Evolutionary conservation across 37 sponge, comb jelly and placozoan species (phyloP).

Genomic region (Aplysina aerophoba): DNA sequence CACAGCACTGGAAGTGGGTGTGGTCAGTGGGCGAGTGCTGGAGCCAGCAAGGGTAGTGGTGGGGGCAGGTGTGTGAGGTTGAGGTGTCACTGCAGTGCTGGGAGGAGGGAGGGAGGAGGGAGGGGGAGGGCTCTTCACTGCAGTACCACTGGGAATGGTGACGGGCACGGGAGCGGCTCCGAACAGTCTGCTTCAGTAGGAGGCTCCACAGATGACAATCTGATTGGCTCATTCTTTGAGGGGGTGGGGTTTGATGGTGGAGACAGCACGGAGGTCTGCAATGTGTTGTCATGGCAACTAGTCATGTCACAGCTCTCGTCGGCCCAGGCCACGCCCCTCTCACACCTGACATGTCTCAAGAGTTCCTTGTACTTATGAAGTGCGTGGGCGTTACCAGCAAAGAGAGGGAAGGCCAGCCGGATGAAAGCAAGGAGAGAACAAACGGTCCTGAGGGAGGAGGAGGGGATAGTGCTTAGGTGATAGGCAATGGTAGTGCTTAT

Average conservation of each 20-base stretch:
- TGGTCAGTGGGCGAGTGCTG: not conserved
- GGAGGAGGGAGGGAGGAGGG: too few relatives aligned
- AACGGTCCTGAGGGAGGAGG: not conserved
- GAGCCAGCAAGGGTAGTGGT: not conserved
- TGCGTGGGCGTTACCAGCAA: not conserved
- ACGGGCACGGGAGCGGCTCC: too few relatives aligned
- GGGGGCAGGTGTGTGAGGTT: not conserved
- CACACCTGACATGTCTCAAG: conserved; percentile 52
- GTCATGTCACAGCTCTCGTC: conserved; percentile 46
- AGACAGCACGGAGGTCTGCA: not conserved
- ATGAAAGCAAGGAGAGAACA: not conserved
- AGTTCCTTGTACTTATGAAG: conserved; percentile 34
- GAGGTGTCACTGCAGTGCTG: not conserved
- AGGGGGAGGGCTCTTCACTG: not conserved
- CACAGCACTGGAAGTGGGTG: conserved; percentile 11
- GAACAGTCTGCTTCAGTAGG: too few relatives aligned
- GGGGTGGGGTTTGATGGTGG: not conserved
- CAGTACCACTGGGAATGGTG: not conserved
- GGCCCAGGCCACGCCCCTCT: conserved; percentile 82
- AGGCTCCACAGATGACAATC: not conserved
- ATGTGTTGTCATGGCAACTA: not conserved
- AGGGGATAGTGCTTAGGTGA: too few relatives aligned
- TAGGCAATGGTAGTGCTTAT: too few relatives aligned
- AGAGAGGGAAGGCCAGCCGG: not conserved
- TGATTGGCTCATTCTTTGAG: not conserved